Evolutionary conservation across 53 echinoderm and acorn worm species (phyloP), one percentile per base, ranked within the genome.

Genomic region (Apostichopus leukothele): DNA sequence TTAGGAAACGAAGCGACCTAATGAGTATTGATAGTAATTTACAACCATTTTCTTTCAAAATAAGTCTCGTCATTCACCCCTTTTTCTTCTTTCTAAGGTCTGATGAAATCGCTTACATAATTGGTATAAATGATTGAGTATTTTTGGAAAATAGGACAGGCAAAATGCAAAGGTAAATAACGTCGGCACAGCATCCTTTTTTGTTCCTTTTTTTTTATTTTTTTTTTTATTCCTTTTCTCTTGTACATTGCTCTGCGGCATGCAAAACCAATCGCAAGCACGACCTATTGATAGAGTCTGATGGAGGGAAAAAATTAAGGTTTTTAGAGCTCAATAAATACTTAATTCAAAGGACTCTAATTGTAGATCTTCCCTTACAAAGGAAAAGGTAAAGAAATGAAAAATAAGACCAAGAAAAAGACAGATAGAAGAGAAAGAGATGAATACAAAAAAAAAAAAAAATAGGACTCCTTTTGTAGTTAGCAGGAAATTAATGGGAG

Each of bases 1-100:
- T 59, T 16, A 80, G 80, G 80, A 80, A 59, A 20, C 80, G 54
- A 53, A 55, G 80, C 80, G 53, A 61, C 12, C 84, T 84, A 67
- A 84, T 84, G 84, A 84, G 67, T 84, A 84, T 84, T 84, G 84
- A 84, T 84, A 80, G 84, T 67, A 61, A 60, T 61, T 84, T 84
- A 26, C 84, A 66, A 67, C 67, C 84, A 67, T 84, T 84, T 84
- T 50, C 84, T 67, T 63, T 84, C 61, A 84, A 84, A 84, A 84
- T 84, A 84, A 12, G 14, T 71, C 71, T 71, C 18, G 71, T 71
- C 71, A 19, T 71, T 71, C 71, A 71, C 71, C 71, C 71, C 16
- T 13, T 63, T 63, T 63, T 7, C 6, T 19, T 71, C 6, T 18
- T 67, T 11, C 16, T 50, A 61, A 27, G 84, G 27, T 23, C 60